A percentile compares a stretch with the other conserved stretches of the same genome.
Evolutionary conservation across 2,113 vertebrate species (phyloP).

Genomic region (Campylomormyrus tamandua): DNA sequence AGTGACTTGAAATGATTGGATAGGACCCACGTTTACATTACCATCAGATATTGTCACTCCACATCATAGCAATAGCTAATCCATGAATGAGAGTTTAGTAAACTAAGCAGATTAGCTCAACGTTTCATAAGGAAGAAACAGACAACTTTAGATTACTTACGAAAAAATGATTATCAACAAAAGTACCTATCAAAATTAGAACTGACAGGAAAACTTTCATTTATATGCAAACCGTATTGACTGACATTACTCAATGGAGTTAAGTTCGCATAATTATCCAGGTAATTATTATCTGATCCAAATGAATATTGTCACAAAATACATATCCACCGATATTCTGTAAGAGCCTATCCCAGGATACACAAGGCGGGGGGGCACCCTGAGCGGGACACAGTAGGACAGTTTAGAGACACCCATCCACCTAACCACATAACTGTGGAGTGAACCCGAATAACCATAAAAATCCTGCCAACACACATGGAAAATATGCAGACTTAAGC

Average conservation of each 20-base stretch:
- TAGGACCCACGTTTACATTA: slow-evolving; percentile 39
- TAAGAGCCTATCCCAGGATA: background rate
- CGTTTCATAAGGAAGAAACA: background rate
- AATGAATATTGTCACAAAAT: background rate
- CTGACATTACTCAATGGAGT: slow-evolving; percentile 52
- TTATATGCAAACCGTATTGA: slow-evolving; percentile 63
- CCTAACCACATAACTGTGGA: background rate
- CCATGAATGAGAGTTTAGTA: slow-evolving; percentile 39
- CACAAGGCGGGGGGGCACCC: background rate
- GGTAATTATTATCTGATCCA: background rate
- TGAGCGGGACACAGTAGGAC: background rate
- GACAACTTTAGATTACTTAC: background rate
- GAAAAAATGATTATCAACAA: background rate
- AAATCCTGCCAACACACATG: background rate
- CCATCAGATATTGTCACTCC: slow-evolving; percentile 30
- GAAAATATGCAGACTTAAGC: background rate
- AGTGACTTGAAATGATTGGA: slow-evolving; percentile 34
- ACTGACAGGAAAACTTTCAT: slow-evolving; percentile 55
- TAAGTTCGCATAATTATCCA: slow-evolving; percentile 44
- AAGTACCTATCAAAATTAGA: slow-evolving; percentile 26
- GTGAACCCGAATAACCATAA: background rate
- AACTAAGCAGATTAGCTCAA: slow-evolving; percentile 31
- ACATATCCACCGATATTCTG: background rate
- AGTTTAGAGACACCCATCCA: background rate
- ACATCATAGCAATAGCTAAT: slow-evolving; percentile 42